These are phyloP conservation scores for Halcyon badia DNA, from an alignment of 2,797 vertebrate species.

Conservation along the genomic window DNA sequence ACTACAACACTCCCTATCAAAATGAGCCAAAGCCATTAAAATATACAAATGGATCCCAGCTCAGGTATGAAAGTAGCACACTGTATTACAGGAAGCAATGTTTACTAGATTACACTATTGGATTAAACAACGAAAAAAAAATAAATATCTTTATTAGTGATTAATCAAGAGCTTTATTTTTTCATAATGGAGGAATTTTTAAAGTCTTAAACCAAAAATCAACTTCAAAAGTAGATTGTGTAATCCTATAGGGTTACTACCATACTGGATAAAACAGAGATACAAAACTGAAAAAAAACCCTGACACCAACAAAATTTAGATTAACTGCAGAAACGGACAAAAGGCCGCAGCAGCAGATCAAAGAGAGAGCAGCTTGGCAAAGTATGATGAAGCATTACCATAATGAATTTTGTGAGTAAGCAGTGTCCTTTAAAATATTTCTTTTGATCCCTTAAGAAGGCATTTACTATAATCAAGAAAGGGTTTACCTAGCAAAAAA, in stretches of 20 bases:
- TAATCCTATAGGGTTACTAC: slow-evolving; percentile 40
- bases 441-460: slow-evolving; percentile 80
- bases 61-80: not conserved
- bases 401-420: slow-evolving; percentile 82
- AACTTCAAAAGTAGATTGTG: slow-evolving; percentile 20
- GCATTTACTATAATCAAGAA: slow-evolving; percentile 76
- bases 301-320: slow-evolving; percentile 78
- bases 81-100: slow-evolving; percentile 7
- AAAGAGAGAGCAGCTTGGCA: slow-evolving; percentile 71
- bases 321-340: slow-evolving; percentile 75
- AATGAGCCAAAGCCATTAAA: slow-evolving; percentile 54
- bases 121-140: not conserved
- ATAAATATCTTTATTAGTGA: slow-evolving; percentile 26
- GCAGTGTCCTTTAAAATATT: slow-evolving; percentile 71
- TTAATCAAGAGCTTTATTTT: slow-evolving; percentile 29
- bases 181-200: not conserved
- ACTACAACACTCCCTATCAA: slow-evolving; percentile 27
- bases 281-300: slow-evolving; percentile 22
- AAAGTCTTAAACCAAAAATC: slow-evolving; percentile 36
- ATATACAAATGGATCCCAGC: slow-evolving; percentile 56
- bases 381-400: slow-evolving; percentile 68
- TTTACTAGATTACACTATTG: not conserved
- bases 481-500: slow-evolving; percentile 65
- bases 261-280: slow-evolving; percentile 45
- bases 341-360: slow-evolving; percentile 74